Percentiles rank a stretch among this genome's conserved stretches.
Evolutionary conservation across 1,140 invertebrate species (phyloP).

Genomic region (Drosophila tsacasi): DNA sequence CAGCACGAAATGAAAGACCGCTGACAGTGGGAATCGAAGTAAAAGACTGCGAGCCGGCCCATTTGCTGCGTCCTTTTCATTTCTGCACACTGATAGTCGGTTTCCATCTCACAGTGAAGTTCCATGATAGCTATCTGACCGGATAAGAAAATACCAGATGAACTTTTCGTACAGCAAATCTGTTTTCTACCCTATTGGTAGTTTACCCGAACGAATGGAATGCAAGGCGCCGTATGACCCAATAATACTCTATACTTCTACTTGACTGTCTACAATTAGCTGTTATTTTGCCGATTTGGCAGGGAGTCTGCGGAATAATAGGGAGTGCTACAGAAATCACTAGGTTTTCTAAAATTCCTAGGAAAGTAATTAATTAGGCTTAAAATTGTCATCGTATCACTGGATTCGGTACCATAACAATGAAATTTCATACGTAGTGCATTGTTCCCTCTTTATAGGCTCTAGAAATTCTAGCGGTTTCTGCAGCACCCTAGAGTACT

Average conservation of each 20-base stretch:
- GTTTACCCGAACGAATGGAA: too few relatives aligned
- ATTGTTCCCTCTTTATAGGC: not conserved
- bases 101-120: not conserved
- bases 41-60: not conserved
- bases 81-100: not conserved
- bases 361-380: too few relatives aligned
- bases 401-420: too few relatives aligned
- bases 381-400: too few relatives aligned
- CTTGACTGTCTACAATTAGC: too few relatives aligned
- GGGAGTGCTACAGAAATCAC: too few relatives aligned
- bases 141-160: not conserved
- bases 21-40: conserved; percentile 34
- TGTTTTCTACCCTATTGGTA: not conserved
- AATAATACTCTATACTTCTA: too few relatives aligned
- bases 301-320: too few relatives aligned
- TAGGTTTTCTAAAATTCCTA: too few relatives aligned
- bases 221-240: too few relatives aligned
- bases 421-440: not conserved
- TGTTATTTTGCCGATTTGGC: too few relatives aligned
- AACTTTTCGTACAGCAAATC: not conserved
- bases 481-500: too few relatives aligned
- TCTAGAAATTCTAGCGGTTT: not conserved
- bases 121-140: not conserved
- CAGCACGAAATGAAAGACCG: conserved; percentile 71
- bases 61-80: not conserved